A percentile compares a stretch with the other conserved stretches of the same genome.
Evolutionary conservation across 2,113 vertebrate genomes (phyloP).

Genomic region (Pomatostomus ruficeps): DNA sequence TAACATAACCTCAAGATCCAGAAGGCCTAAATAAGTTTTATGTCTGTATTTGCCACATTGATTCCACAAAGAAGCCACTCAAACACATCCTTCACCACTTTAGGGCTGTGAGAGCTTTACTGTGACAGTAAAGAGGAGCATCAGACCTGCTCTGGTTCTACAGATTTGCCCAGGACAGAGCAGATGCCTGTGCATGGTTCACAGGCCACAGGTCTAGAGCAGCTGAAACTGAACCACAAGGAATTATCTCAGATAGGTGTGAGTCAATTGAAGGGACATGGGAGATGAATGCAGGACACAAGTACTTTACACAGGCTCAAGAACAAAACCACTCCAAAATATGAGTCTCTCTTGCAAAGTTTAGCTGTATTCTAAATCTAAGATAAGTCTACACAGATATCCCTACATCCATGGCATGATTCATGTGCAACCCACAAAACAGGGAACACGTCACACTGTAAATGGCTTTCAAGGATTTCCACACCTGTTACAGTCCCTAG

Average conservation of each 20-base stretch:
- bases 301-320: neutral
- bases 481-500: neutral
- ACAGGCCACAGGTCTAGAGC: neutral
- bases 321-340: neutral
- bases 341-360: neutral
- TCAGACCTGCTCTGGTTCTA: neutral
- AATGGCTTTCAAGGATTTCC: neutral
- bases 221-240: neutral
- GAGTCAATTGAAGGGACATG: neutral
- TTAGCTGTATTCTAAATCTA: neutral
- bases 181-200: accelerated
- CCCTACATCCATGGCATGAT: neutral
- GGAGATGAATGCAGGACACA: neutral
- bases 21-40: neutral
- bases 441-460: neutral
- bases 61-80: neutral
- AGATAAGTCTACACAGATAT: accelerated
- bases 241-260: accelerated
- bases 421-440: neutral
- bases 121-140: neutral
- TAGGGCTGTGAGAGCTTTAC: neutral
- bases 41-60: neutral
- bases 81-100: neutral
- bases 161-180: neutral
- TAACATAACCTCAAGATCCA: neutral